Evolutionary conservation across 2,797 vertebrate genomes (phyloP).

Genomic region (Peromyscus aztecus): DNA sequence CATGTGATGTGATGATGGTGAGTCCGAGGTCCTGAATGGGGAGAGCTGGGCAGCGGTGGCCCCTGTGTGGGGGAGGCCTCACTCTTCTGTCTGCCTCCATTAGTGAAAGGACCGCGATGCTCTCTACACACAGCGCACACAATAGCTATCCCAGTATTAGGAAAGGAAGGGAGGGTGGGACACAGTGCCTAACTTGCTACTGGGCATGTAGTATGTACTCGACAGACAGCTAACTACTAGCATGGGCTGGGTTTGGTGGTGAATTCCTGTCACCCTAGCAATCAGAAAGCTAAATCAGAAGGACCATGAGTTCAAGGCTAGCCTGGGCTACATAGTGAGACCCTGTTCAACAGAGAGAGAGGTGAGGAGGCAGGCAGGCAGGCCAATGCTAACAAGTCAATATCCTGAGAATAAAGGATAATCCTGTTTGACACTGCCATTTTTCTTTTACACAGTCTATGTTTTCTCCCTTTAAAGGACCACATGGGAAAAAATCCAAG

Average conservation of each 20-base stretch:
- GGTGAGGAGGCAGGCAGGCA: background rate
- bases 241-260: background rate
- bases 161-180: background rate
- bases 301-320: background rate
- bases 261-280: background rate
- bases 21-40: background rate
- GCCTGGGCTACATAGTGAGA: background rate
- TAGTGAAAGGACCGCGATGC: background rate
- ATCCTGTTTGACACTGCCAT: background rate
- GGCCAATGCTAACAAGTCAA: background rate
- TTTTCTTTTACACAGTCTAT: background rate
- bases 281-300: background rate
- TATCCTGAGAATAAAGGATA: slow-evolving; percentile 3
- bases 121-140: background rate
- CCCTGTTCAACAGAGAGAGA: background rate
- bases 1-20: background rate
- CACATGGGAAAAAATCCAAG: background rate
- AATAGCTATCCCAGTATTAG: background rate
- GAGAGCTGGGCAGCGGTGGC: background rate
- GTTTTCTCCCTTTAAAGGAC: background rate
- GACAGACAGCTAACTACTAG: background rate
- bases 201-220: background rate
- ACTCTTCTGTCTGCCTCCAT: background rate
- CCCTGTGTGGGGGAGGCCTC: background rate
- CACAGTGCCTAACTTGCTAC: background rate